Percentiles rank a stretch among this genome's conserved stretches.
phyloP scores from a whole-genome alignment of 2,797 vertebrate species.

The Pogoniulus pusillus region DNA sequence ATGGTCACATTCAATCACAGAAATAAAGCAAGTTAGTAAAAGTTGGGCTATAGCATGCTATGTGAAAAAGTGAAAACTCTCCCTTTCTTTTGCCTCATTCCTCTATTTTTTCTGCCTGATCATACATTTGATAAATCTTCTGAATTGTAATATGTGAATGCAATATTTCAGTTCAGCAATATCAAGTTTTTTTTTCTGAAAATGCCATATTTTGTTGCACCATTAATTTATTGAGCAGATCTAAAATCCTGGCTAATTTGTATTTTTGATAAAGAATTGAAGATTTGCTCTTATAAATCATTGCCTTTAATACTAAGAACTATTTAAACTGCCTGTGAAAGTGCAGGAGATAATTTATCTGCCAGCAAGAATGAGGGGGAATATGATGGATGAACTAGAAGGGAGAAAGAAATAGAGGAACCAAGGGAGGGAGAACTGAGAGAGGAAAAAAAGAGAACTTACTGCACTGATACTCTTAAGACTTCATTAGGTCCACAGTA shows the following conservation, averaged over 20 bases:
- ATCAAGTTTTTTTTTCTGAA: slow-evolving; percentile 25
- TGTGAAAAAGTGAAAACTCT: not conserved
- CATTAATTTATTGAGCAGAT: not conserved
- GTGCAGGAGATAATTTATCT: not conserved
- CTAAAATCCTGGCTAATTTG: not conserved
- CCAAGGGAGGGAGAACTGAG: not conserved
- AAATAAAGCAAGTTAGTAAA: not conserved
- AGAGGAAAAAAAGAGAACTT: not conserved
- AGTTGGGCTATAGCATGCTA: not conserved
- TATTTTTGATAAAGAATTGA: not conserved
- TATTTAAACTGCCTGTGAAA: not conserved
- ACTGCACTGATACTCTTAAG: not conserved
- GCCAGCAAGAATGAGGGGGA: not conserved
- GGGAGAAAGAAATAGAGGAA: not conserved
- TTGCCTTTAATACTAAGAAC: not conserved
- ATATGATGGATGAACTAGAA: not conserved
- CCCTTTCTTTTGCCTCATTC: not conserved
- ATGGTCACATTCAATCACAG: not conserved
- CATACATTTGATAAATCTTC: not conserved
- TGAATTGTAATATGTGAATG: not conserved
- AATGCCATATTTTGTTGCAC: not conserved
- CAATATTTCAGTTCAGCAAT: slow-evolving; percentile 7
- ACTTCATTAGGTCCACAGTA: not conserved
- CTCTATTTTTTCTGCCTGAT: not conserved
- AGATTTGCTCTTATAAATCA: not conserved